Conservation (phyloP, 2,888 invertebrate genomes). For the Eledona agricola region DNA sequence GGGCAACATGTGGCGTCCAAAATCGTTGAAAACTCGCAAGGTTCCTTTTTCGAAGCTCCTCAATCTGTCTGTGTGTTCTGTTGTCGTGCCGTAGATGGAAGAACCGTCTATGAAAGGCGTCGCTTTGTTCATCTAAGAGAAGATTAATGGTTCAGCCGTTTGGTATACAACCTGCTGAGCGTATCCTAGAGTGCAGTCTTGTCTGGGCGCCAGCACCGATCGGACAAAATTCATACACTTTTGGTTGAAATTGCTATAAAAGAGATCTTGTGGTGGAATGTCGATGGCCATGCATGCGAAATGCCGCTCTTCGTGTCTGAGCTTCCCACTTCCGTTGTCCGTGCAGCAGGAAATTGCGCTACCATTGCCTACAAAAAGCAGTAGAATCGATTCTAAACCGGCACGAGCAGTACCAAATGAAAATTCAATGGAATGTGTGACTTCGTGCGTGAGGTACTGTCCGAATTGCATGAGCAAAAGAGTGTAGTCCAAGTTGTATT, state of each 20-base stretch:
- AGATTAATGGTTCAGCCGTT: conserved; percentile 13
- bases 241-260: conserved; percentile 68
- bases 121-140: conserved; percentile 79
- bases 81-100: conserved; percentile 75
- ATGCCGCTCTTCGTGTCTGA: conserved; percentile 68
- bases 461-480: conserved; percentile 82
- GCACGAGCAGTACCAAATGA: conserved; percentile 76
- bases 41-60: conserved; percentile 70
- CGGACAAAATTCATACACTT: conserved; percentile 79
- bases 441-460: conserved; percentile 80
- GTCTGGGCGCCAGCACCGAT: conserved; percentile 71
- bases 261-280: conserved; percentile 69
- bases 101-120: conserved; percentile 80
- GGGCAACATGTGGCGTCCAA: conserved; percentile 73
- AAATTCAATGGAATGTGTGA: conserved; percentile 75
- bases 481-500: conserved; percentile 70
- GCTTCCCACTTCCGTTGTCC: conserved; percentile 65
- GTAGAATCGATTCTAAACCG: neutral
- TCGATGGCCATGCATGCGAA: conserved; percentile 75
- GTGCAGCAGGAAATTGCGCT: conserved; percentile 78
- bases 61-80: conserved; percentile 66
- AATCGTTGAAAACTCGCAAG: conserved; percentile 72
- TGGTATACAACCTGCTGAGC: conserved; percentile 80
- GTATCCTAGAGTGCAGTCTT: conserved; percentile 75
- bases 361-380: conserved; percentile 71